phyloP scores from a whole-genome alignment of 2,113 vertebrate species.

The Muntiacus muntjak region DNA sequence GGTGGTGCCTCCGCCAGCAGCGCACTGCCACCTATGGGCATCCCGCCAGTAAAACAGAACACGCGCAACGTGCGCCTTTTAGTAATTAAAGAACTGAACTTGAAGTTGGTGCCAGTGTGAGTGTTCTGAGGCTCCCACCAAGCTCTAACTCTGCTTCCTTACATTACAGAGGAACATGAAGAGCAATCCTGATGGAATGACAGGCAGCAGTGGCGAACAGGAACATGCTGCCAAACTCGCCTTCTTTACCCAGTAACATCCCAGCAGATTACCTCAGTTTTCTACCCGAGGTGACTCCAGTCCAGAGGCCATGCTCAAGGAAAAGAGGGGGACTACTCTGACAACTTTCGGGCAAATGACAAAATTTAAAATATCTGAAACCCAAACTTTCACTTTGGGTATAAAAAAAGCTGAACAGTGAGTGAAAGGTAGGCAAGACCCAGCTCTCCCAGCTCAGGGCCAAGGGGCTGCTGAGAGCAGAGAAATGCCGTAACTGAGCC shows the following conservation, averaged over 20 bases:
- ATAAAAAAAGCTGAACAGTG: background rate
- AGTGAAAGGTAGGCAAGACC: background rate
- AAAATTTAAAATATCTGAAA: background rate
- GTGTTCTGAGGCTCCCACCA: background rate
- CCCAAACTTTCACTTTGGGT: background rate
- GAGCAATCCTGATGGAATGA: accelerated
- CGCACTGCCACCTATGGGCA: accelerated
- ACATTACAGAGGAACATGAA: accelerated
- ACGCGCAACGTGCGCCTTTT: accelerated
- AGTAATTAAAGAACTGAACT: background rate
- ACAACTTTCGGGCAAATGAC: background rate
- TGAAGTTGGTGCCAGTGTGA: background rate
- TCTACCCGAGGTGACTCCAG: background rate
- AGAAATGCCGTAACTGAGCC: background rate
- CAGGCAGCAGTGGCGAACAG: too few relatives aligned
- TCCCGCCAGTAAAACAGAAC: background rate
- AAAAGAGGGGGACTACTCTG: background rate
- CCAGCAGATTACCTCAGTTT: background rate
- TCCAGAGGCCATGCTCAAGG: background rate
- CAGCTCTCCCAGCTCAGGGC: background rate
- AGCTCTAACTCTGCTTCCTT: background rate
- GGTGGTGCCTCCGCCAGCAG: background rate
- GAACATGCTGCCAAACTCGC: background rate
- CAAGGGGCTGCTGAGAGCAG: background rate
- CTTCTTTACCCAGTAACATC: background rate